Base-by-base conservation (phyloP, 2,113 vertebrate genomes). In the Oncorhynchus clarkii region DNA sequence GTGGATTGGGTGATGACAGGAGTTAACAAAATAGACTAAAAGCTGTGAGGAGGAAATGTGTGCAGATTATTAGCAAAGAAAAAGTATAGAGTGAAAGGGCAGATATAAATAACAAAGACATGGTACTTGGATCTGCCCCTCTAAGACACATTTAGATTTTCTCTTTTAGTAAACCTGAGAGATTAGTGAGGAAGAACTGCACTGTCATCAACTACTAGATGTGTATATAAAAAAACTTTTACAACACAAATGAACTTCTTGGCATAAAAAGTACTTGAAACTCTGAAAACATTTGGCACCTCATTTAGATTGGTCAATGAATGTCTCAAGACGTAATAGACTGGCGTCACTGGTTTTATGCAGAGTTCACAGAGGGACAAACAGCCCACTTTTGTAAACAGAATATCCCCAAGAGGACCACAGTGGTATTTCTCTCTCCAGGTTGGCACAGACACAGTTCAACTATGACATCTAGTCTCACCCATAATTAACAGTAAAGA, bases 21-120 rank as follows among this genome's bases (percentile, higher is more conserved):
- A 5, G 34, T 83, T 77, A 85, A 59, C 6, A 81, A 80, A 18
- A 80, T 6, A 5, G 51, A 67, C 70, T 85, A 77, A 87, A 83
- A 90, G 84, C 74, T 26, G 6, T 75, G 70, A 1, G 22, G 34
- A 49, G 27, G 24, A n/a, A 62, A 31, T 59, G 18, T 57, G 70
- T 76, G 86, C 45, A 89, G 88, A 16, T 69, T 83, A 89, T 91
- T 89, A 83, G 78, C 75, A 78, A 66, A 73, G 22, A 81, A 16
- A 45, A 78, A 70, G 39, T 78, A 85, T 59, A 66, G 85, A 91
- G 80, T 82, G 88, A 89, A 76, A 77, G 72, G 18, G 79, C 45
- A 76, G 70, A 80, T 27, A 71, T 59, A 82, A 81, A 79, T 48
- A 70, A 73, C n/a, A 70, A 66, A 78, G 72, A n/a, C 2, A 11